These are phyloP conservation scores for Flabesymbios commensalis DNA, from an alignment of 2,888 invertebrate species.

Conservation along the genomic window DNA sequence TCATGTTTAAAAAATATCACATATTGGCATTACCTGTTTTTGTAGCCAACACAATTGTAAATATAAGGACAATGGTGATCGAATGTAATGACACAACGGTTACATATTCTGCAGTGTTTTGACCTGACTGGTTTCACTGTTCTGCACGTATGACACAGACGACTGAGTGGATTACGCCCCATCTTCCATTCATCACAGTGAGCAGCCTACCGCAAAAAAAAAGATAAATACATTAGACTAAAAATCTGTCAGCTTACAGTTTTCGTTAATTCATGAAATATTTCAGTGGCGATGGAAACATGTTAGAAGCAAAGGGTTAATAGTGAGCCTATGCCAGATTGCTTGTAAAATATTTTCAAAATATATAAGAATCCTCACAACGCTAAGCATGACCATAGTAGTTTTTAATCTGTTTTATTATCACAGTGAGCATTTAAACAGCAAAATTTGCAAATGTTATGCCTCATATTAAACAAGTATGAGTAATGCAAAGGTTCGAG, in stretches of 20 bases:
- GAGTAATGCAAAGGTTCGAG: too few species aligned
- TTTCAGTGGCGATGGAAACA: background rate
- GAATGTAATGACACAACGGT: conserved; percentile 85
- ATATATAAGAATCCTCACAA: background rate
- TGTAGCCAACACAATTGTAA: conserved; percentile 89
- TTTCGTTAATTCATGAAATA: background rate
- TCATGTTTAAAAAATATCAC: background rate
- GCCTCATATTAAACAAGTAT: too few species aligned
- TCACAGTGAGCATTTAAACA: too few species aligned
- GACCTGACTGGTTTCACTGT: conserved; percentile 84
- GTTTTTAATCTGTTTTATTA: too few species aligned
- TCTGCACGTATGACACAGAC: conserved; percentile 88
- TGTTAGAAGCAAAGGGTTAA: background rate
- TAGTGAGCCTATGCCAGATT: background rate
- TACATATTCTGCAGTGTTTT: conserved; percentile 90
- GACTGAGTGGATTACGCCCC: conserved; percentile 67
- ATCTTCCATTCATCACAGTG: conserved; percentile 92
- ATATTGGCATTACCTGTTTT: conserved; percentile 69
- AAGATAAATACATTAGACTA: background rate
- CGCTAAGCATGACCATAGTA: too few species aligned
- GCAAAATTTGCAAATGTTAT: too few species aligned
- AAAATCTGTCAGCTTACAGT: background rate
- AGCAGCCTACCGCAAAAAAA: conserved; percentile 72
- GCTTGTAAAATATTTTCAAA: background rate
- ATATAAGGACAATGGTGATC: conserved; percentile 96